These are phyloP conservation scores for Etheostoma nigrum DNA, from an alignment of 2,797 vertebrate genomes.

Conservation along the genomic window DNA sequence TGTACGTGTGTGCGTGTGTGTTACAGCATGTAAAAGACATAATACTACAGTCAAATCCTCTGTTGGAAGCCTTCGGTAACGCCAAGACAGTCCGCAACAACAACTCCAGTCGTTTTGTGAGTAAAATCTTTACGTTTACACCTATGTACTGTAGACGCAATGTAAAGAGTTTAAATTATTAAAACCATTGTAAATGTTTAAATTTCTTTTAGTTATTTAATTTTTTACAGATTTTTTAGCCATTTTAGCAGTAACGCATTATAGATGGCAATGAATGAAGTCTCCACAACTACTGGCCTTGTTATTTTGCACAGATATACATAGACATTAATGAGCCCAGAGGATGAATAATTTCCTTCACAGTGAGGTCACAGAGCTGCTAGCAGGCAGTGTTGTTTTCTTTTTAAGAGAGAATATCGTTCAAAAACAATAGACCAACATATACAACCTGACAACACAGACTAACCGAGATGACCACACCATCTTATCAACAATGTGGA, in stretches of 20 bases:
- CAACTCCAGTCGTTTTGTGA: slow-evolving; percentile 98
- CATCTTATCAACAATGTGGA: neutral
- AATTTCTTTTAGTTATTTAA: too few relatives aligned
- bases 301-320: neutral
- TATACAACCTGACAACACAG: neutral
- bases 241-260: too few relatives aligned
- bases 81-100: slow-evolving; percentile 98
- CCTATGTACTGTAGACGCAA: neutral
- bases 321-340: neutral
- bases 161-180: neutral
- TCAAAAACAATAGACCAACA: neutral
- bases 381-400: neutral
- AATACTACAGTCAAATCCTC: slow-evolving; percentile 96
- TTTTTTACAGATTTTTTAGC: too few relatives aligned
- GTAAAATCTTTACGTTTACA: slow-evolving; percentile 59
- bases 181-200: too few relatives aligned
- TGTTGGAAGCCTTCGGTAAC: slow-evolving; percentile 97
- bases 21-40: slow-evolving; percentile 97
- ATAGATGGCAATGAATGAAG: neutral
- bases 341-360: neutral
- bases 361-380: neutral
- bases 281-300: neutral
- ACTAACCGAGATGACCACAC: neutral
- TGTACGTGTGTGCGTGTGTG: slow-evolving; percentile 29
- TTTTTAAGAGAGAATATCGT: neutral